Percentiles rank a stretch among this genome's conserved stretches.
phyloP scores from a whole-genome alignment of 1,140 invertebrate genomes.

The Melipona quadrifasciata region DNA sequence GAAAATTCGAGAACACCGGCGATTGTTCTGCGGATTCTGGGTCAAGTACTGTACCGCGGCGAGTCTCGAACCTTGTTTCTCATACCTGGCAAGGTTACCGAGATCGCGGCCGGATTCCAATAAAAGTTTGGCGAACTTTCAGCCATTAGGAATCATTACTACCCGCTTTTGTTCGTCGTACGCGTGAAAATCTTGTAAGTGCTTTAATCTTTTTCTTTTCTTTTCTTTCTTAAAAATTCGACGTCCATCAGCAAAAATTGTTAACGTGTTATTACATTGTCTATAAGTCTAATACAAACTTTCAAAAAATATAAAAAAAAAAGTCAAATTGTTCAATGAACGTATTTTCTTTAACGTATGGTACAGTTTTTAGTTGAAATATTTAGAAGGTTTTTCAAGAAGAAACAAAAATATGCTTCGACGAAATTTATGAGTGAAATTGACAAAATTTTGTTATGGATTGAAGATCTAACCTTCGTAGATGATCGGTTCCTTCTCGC shows the following conservation, averaged over 20 bases:
- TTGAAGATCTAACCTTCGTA: conserved; percentile 88
- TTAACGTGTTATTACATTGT: too few relatives aligned
- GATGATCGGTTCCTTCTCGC: conserved; percentile 95
- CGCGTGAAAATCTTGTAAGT: conserved; percentile 8
- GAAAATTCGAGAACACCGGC: conserved; percentile 18
- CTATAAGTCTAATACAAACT: too few relatives aligned
- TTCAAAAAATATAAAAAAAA: too few relatives aligned
- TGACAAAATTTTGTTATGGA: too few relatives aligned
- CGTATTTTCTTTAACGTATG: too few relatives aligned
- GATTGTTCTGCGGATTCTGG: conserved; percentile 57
- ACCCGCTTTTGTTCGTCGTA: conserved; percentile 27
- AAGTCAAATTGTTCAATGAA: too few relatives aligned
- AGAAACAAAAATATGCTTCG: too few relatives aligned
- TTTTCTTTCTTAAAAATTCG: neutral
- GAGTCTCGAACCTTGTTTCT: conserved; percentile 63
- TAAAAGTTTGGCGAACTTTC: conserved; percentile 66
- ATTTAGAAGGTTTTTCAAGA: too few relatives aligned
- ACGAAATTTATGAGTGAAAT: too few relatives aligned
- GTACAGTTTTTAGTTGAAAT: too few relatives aligned
- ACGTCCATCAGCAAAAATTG: too few relatives aligned
- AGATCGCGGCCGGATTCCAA: conserved; percentile 67
- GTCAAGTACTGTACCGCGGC: conserved; percentile 58
- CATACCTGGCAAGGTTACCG: conserved; percentile 66
- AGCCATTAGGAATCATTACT: conserved; percentile 50
- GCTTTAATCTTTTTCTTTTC: neutral